Evolutionary conservation across 2,113 vertebrate species (phyloP), one percentile per base, ranked within the genome.

Genomic region (Patagioenas fasciata): DNA sequence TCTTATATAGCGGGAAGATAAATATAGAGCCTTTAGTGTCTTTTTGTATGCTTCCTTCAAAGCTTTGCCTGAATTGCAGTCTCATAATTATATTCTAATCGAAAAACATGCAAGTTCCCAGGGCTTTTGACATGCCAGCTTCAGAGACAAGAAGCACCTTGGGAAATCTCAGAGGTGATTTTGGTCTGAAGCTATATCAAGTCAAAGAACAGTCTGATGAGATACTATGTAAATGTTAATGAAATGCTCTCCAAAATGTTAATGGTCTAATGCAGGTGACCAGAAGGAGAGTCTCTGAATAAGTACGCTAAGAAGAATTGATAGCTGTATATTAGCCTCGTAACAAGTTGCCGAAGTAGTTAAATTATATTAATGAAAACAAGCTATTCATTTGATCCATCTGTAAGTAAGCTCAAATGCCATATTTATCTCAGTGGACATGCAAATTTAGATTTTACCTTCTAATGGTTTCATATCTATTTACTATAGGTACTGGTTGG

Each of bases 181-280:
- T 47, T 75, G 53, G 78, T 92, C 53, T 95, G 70, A 50, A 64
- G 25, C 53, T 93, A 29, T 65, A 95, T 91, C 80, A 87, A 91
- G 89, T 92, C 57, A 87, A 91, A 95, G 84, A 91, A 95, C 20
- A 73, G 44, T 58, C 81, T 94, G 91, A 97, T 87, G 81, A 94
- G 80, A 75, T 54, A 85, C 70, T 82, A 77, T 80, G 81, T 58
- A 97, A 96, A 95, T 88, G 91, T 91, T 96, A 96, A 97, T 93
- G 80, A 95, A 96, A 95, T 89, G 58, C 74, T 89, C 62, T 95
- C 87, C 11, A 5, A 95, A 95, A 95, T 95, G 95, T 95, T 95
- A 96, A 95, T 89, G 36, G 84, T 78, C 70, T 92, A 80, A 79
- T 38, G 40, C 84, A 89, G 87, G 84, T 97, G 93, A 94, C 89